Base-by-base conservation (phyloP, 1,140 invertebrate species). In the Medauroidea extradentata region DNA sequence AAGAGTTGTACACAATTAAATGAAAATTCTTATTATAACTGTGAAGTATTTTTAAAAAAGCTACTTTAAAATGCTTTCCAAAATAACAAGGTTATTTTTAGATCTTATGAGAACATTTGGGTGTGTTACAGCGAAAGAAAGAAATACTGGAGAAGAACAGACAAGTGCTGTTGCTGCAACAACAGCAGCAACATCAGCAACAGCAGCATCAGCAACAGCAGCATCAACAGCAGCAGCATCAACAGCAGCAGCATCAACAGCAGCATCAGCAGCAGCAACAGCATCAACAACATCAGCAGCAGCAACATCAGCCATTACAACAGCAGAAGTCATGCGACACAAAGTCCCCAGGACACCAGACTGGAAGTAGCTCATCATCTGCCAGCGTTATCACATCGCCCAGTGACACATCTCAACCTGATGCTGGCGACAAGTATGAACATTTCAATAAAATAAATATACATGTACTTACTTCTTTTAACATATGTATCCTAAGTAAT, bases 111-210 rank as follows among this genome's bases (percentile, higher is more conserved):
- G n/a, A n/a, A n/a, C n/a, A n/a, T n/a, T n/a, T n/a, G n/a, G n/a
- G n/a, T n/a, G n/a, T 44, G 73, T 41, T 70, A 68, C 51, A 81
- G 79, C 62, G 76, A 72, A 75, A 82, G 76, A 70, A 81, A 72
- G 63, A 73, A 73, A 53, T 77, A 69, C 16, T 82, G 72, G 75
- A 80, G 72, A 62, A 78, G 74, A 63, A 79, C 73, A 43, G 77
- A 71, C 71, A 71, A 75, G 71, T 66, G 74, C 72, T 66, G 74
- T 72, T 66, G 27, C 52, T 21, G 27, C 25, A 53, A 11, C 18
- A 2, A 9, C 39, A 53, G 14, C 27, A 74, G 61, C 75, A 71
- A 52, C 72, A 72, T 16, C 75, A 77, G 64, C 73, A 76, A 50
- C 74, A 73, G 63, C 74, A 70, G 63, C 73, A 71, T 39, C 23